Conservation (phyloP, 2,797 vertebrate species). For the Gambusia yucatana region DNA sequence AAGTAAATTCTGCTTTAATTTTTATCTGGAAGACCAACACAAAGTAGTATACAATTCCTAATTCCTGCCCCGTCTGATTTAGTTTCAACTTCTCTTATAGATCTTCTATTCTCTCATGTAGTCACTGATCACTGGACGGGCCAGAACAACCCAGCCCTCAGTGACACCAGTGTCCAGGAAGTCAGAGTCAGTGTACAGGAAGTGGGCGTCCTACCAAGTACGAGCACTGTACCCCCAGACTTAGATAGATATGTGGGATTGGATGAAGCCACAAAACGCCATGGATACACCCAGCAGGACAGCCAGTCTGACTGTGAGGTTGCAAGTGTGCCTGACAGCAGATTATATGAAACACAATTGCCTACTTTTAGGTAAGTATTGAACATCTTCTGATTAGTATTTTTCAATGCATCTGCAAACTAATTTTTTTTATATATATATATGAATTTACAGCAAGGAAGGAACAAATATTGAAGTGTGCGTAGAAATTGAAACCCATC, state of each 20-base stretch:
- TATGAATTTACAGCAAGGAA: constrained; percentile 73
- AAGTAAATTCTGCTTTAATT: background rate
- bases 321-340: constrained; percentile 71
- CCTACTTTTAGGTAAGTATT: constrained; percentile 73
- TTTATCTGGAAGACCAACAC: background rate
- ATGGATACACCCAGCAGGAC: constrained; percentile 66
- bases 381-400: background rate
- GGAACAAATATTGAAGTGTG: constrained; percentile 85
- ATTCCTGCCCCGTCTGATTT: constrained; percentile 67
- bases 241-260: constrained; percentile 46
- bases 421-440: background rate
- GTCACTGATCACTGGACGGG: constrained; percentile 87
- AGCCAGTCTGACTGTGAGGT: constrained; percentile 75
- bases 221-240: constrained; percentile 58
- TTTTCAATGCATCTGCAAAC: background rate
- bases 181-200: constrained; percentile 80
- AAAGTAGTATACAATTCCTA: background rate
- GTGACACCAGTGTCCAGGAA: constrained; percentile 75
- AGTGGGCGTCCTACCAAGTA: constrained; percentile 76
- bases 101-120: constrained; percentile 84
- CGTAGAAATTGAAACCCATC: constrained; percentile 85
- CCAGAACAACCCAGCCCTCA: constrained; percentile 73
- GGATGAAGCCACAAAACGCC: constrained; percentile 68
- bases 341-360: constrained; percentile 66
- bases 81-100: constrained; percentile 83